A percentile compares a stretch with the other conserved stretches of the same genome.
phyloP scores from a whole-genome alignment of 2,797 vertebrate genomes.

The Sebastiscus albofasciatus region DNA sequence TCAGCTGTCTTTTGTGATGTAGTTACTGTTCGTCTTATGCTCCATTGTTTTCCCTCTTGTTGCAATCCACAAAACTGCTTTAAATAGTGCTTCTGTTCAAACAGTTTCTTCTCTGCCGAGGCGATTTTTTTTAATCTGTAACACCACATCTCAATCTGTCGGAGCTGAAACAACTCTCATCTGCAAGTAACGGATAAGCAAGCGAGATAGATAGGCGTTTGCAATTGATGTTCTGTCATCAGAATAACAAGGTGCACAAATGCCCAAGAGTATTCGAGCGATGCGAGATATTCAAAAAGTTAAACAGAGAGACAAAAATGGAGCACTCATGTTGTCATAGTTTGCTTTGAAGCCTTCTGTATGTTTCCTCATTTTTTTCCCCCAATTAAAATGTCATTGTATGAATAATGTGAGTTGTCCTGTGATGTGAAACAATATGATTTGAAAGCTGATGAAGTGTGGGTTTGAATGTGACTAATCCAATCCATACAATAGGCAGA shows the following conservation, averaged over 20 bases:
- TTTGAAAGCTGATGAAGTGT: constrained; percentile 32
- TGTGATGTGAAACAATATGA: constrained; percentile 45
- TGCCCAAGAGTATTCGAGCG: constrained; percentile 57
- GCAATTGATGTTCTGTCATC: constrained; percentile 73
- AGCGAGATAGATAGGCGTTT: constrained; percentile 55
- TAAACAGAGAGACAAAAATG: constrained; percentile 43
- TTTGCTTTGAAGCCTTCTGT: constrained; percentile 57
- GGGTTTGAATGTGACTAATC: constrained; percentile 40
- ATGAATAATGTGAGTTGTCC: constrained; percentile 55
- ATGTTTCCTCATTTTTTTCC: constrained; percentile 39
- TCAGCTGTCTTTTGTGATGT: constrained; percentile 48
- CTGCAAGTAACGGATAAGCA: constrained; percentile 63
- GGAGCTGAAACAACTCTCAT: constrained; percentile 53
- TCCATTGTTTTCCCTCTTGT: constrained; percentile 55
- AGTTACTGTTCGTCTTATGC: constrained; percentile 43
- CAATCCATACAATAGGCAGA: constrained; percentile 35
- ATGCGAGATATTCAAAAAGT: constrained; percentile 44
- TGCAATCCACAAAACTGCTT: constrained; percentile 46
- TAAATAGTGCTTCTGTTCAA: constrained; percentile 62
- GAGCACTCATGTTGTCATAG: constrained; percentile 39
- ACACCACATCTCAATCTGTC: constrained; percentile 57
- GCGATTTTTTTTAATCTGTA: constrained; percentile 58
- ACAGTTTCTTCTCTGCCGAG: constrained; percentile 51
- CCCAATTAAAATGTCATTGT: constrained; percentile 68
- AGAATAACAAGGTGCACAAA: constrained; percentile 64